Conservation (phyloP, 2,113 vertebrate genomes). For the Orientallactaga bullata region DNA sequence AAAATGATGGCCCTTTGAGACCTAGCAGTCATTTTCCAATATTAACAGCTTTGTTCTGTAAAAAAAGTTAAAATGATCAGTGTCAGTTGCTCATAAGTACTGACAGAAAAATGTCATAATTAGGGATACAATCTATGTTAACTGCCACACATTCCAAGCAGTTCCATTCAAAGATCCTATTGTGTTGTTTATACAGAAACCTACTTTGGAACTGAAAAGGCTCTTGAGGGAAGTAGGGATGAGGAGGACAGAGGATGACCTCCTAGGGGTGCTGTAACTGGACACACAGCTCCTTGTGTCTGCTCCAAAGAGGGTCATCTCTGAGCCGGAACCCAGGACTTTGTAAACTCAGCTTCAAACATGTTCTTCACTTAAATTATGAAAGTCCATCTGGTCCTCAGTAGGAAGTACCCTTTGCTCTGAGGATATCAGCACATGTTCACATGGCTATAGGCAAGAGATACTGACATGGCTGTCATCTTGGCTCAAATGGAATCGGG, state of each 20-base stretch:
- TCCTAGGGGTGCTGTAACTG: background rate
- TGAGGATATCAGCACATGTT: background rate
- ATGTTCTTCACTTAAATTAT: background rate
- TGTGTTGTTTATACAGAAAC: background rate
- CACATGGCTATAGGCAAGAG: background rate
- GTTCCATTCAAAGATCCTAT: background rate
- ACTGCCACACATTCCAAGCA: background rate
- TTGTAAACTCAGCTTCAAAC: background rate
- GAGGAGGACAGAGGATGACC: background rate
- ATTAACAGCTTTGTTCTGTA: background rate
- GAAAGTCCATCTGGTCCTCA: background rate
- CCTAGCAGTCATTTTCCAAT: background rate
- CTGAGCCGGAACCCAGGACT: background rate
- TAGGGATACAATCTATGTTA: background rate
- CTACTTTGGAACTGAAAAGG: background rate
- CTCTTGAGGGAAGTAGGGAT: too few species aligned
- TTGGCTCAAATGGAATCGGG: background rate
- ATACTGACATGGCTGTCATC: background rate
- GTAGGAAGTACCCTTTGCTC: background rate
- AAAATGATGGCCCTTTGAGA: background rate
- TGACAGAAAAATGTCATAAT: background rate
- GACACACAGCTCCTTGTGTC: background rate
- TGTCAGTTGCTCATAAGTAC: background rate
- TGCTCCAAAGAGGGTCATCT: background rate
- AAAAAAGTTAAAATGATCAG: background rate